Base-by-base conservation (phyloP, 2,797 vertebrate genomes). In the Ibycter americanus region DNA sequence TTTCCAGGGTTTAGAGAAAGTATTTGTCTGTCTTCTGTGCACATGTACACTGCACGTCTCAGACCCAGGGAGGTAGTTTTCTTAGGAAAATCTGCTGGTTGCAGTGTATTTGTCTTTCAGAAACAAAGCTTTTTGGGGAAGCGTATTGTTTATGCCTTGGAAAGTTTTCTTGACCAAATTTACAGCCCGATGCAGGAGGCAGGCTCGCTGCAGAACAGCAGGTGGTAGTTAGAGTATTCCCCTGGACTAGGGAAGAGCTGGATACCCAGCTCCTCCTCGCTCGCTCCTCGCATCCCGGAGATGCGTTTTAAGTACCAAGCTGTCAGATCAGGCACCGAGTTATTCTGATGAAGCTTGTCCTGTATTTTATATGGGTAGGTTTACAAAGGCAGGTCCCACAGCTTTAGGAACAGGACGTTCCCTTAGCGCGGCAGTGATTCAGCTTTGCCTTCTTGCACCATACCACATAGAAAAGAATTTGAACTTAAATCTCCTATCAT, bases 381-480 rank as follows among this genome's bases (percentile, higher is more conserved):
- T 62, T 36, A 14, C 58, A 25, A 42, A 19, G 49, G 80, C 70
- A 38, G 61, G 32, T n/a, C 42, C 68, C 3, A 0, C 52, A 32
- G 59, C 49, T 56, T 38, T 44, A 42, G 78, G 74, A 74, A 2
- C 8, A 7, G 73, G 49, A 20, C 34, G 1, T 12, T 71, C 56
- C 70, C 25, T 20, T 32, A 61, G 44, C 29, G 5, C 4, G 29
- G 49, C 47, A 32, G 32, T 5, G 77, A 44, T 56, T 42, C 79
- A 56, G 31, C 47, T 68, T 66, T 2, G 0, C 65, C 8, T 14
- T 25, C 44, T 22, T 23, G 8, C n/a, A 21, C 56, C 3, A 0
- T 17, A 22, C 23, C 34, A 18, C 29, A 3, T 1, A 21, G 83
- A 44, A 54, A 27, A 72, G 23, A 68, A 65, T 47, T 42, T 26